Percentiles rank a stretch among this genome's conserved stretches.
Evolutionary conservation across 2,113 vertebrate species (phyloP).

Genomic region (Parotia lawesii): DNA sequence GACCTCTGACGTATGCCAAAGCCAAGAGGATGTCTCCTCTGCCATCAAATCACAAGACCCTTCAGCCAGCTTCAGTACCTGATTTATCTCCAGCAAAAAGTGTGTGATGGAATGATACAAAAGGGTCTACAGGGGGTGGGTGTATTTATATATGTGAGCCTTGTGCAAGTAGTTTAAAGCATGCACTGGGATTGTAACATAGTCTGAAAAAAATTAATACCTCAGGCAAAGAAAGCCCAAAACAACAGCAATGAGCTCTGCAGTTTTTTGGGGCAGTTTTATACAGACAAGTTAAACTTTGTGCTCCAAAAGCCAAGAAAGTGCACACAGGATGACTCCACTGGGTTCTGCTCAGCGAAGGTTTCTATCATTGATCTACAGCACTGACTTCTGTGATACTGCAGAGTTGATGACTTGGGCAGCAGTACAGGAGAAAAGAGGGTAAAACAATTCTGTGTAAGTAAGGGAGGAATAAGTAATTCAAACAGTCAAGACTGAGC

Average conservation of each 20-base stretch:
- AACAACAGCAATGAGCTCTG: neutral
- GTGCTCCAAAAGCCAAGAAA: neutral
- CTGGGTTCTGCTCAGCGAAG: neutral
- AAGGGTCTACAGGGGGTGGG: neutral
- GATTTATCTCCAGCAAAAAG: neutral
- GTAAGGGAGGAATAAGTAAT: neutral
- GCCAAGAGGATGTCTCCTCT: neutral
- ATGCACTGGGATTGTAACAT: neutral
- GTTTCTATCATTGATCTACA: neutral
- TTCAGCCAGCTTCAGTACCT: neutral
- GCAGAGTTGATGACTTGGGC: neutral
- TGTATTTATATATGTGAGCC: neutral
- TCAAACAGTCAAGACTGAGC: neutral
- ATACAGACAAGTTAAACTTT: neutral
- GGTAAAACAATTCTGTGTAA: neutral
- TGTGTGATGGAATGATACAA: neutral
- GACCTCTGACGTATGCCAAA: fast-evolving
- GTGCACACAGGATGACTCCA: neutral
- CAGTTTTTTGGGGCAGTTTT: neutral
- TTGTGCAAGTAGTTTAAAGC: neutral
- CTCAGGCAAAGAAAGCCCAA: neutral
- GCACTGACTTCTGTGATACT: neutral
- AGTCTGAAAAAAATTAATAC: neutral
- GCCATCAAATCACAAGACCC: neutral
- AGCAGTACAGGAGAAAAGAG: neutral